Conservation (phyloP, 1,140 invertebrate species). For the Apis dorsata region DNA sequence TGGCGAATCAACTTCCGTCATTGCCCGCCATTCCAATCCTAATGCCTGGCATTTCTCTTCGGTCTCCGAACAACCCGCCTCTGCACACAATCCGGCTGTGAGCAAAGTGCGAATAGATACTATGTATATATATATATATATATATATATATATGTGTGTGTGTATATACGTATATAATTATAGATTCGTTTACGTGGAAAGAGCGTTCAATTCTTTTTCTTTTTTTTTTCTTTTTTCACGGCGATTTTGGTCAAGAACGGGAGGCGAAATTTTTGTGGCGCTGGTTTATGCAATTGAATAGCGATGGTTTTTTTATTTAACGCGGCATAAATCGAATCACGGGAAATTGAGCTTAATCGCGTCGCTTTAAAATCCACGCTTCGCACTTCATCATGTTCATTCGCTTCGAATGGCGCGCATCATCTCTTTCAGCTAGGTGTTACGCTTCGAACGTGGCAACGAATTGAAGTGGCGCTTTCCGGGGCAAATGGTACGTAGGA, state of each 20-base stretch:
- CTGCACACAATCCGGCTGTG: conserved; percentile 27
- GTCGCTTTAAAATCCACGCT: conserved; percentile 62
- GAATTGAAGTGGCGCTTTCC: conserved; percentile 71
- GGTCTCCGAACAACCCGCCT: conserved; percentile 72
- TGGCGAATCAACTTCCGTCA: conserved; percentile 80
- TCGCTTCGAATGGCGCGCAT: conserved; percentile 53
- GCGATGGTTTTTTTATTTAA: conserved; percentile 44
- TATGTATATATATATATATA: background rate
- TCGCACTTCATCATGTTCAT: conserved; percentile 63
- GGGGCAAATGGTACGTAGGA: conserved; percentile 78
- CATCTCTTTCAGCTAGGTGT: conserved; percentile 57
- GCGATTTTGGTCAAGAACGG: too few species aligned
- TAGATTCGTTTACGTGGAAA: too few species aligned
- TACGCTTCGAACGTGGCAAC: conserved; percentile 59
- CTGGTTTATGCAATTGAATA: conserved; percentile 16
- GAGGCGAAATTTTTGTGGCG: too few species aligned
- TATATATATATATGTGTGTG: too few species aligned
- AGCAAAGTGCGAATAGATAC: conserved; percentile 32
- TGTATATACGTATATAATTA: too few species aligned
- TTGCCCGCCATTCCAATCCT: conserved; percentile 76
- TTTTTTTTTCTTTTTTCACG: too few species aligned
- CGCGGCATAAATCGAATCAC: conserved; percentile 59
- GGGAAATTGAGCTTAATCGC: conserved; percentile 64
- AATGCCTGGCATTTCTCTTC: conserved; percentile 79
- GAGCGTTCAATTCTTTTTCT: too few species aligned